Base-by-base conservation (phyloP, 64 coral and sea anemone species). In the Montipora efflorescens region DNA sequence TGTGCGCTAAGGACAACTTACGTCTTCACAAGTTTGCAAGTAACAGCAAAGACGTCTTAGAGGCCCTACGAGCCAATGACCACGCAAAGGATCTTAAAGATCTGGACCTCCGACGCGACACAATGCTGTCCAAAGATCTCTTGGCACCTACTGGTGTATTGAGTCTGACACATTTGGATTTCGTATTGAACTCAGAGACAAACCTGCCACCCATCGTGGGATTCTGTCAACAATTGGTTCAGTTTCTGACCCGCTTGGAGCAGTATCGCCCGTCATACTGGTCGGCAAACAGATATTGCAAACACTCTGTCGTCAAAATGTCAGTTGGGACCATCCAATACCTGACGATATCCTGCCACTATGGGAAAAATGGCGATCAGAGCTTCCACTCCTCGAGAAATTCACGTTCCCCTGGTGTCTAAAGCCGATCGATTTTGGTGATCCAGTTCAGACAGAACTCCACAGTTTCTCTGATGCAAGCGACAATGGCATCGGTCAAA, bases 111-210 rank as follows among this genome's bases (percentile, higher is more conserved):
- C 50, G 72, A 18, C 43, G 73, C 28, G 80, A 92, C 80, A 77
- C 23, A 25, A 46, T 84, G 14, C 80, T 2, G 78, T 92, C 13
- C 90, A 85, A 82, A 84, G 80, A 19, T 92, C 90, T 3, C 90
- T 92, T 57, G 90, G 90, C 45, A 92, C 90, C 16, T 92, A 84
- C 67, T 84, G 79, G 90, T 92, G 90, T 68, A 92, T 92, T 4
- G 90, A 92, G 52, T 92, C 90, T 0, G 80, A 92, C 47, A 92
- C 80, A 20, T 66, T 92, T 21, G 90, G 90, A 47, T 92, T 92
- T 15, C 53, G 80, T 1, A 92, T 92, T 43, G 79, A 92, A 20
- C 68, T 83, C 5, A 92, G 53, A 75, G 90, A 92, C 43, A 92
- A 92, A 81, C 90, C 90, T 14, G 3, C 48, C 1, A 83, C 48